Evolutionary conservation across 2,113 vertebrate genomes (phyloP).

Genomic region (Oreochromis tanganicae): DNA sequence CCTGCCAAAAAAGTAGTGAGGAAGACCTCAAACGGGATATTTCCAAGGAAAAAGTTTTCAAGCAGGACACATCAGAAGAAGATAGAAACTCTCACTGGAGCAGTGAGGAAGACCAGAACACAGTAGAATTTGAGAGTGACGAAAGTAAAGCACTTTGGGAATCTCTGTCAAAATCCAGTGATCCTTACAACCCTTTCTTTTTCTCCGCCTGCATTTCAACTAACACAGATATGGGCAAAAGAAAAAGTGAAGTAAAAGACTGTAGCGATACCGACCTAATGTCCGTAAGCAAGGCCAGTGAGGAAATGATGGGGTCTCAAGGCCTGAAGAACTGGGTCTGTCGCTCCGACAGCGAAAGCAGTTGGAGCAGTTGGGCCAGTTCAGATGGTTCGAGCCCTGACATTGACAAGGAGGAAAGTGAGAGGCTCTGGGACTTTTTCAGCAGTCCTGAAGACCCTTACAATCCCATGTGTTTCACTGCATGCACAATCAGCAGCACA

Average conservation of each 20-base stretch:
- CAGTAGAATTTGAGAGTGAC: conserved; percentile 42
- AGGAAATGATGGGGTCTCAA: conserved; percentile 1
- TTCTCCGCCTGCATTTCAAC: conserved; percentile 68
- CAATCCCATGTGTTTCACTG: conserved; percentile 73
- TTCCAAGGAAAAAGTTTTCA: background rate
- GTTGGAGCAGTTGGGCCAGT: conserved; percentile 69
- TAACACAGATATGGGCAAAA: conserved; percentile 17
- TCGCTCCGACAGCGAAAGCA: conserved; percentile 69
- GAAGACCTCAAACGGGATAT: conserved; percentile 1
- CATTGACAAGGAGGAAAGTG: conserved; percentile 61
- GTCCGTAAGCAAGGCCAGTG: background rate
- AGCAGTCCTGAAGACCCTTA: conserved; percentile 65
- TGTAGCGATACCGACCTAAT: background rate
- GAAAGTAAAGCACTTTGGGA: conserved; percentile 62
- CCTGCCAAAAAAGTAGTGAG: background rate
- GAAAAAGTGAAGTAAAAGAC: background rate
- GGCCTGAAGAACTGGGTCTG: conserved; percentile 39
- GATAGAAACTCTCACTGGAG: conserved; percentile 50
- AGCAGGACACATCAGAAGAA: conserved; percentile 38
- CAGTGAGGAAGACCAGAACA: conserved; percentile 53
- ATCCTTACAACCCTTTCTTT: conserved; percentile 65
- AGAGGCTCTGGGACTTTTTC: conserved; percentile 71
- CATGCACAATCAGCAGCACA: conserved; percentile 30
- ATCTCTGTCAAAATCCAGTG: conserved; percentile 57
- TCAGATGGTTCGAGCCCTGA: conserved; percentile 61